Evolutionary conservation across 2,113 vertebrate species (phyloP), one percentile per base, ranked within the genome.

Genomic region (Clarias magur): DNA sequence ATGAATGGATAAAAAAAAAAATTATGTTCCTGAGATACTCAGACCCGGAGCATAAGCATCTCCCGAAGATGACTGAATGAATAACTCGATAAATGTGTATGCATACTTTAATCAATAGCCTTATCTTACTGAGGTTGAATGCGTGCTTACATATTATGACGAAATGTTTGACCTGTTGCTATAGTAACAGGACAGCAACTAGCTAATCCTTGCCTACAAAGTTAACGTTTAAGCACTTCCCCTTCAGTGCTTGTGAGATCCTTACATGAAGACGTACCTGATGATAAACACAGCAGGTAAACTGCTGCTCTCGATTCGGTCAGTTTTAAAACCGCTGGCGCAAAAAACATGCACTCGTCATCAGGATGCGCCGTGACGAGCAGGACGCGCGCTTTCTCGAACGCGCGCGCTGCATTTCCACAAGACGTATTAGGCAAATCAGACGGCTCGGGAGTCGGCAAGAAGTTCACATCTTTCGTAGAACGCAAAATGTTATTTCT

Each of bases 331-430:
- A 98, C 90, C 1, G 97, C 94, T 73, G 98, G 98, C 42, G 96
- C 96, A 93, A 99, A 99, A 93, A 99, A 99, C 97, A 99, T 96
- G 4, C 96, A 96, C 90, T 99, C 98, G 90, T 99, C 98, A 93
- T 99, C 98, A 17, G 98, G 98, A 90, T 99, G 98, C 88, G 97
- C 98, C 65, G 95, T 99, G 19, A 99, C 93, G 38, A 99, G 12
- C 59, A 99, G 90, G n/a, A 93, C 94, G 21, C 90, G 91, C 72
- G 93, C 23, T 1, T 81, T 87, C 11, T 62, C 53, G 7, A 70
- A 21, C 4, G 34, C 8, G 67, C 34, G 82, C 72, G 7, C 23
- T 17, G 38, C 53, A 15, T 30, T 86, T 7, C 30, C 70, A 25
- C 23, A 38, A 0, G 73, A 23, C 3, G 53, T 16, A 27, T 19